These are phyloP conservation scores for Pangasius sanitwongsei DNA, from an alignment of 2,797 vertebrate genomes.

Conservation along the genomic window DNA sequence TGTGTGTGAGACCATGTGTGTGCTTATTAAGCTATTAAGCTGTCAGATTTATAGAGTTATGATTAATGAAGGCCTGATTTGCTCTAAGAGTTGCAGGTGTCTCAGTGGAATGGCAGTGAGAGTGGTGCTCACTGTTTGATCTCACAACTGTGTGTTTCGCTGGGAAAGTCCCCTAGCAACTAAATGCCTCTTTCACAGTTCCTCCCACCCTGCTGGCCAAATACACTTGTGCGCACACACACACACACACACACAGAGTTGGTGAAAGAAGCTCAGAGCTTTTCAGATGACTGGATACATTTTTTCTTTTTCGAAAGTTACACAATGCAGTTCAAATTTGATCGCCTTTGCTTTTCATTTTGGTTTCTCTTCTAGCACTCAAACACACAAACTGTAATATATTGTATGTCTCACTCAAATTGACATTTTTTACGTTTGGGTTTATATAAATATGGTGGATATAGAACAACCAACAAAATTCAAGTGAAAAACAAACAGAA, in stretches of 20 bases:
- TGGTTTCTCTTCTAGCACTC: neutral
- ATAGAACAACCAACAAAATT: neutral
- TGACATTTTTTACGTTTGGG: neutral
- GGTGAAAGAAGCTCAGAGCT: slow-evolving; percentile 27
- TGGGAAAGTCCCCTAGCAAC: slow-evolving; percentile 61
- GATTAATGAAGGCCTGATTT: slow-evolving; percentile 50
- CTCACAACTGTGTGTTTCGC: slow-evolving; percentile 46
- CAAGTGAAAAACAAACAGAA: neutral
- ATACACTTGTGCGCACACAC: slow-evolving; percentile 38
- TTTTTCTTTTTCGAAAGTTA: neutral
- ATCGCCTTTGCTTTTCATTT: neutral
- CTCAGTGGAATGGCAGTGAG: slow-evolving; percentile 40
- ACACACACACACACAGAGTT: slow-evolving; percentile 22
- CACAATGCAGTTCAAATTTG: neutral
- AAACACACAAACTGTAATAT: neutral
- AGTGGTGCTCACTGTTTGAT: slow-evolving; percentile 52
- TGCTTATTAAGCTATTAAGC: slow-evolving; percentile 46
- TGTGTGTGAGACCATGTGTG: slow-evolving; percentile 4
- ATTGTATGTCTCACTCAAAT: neutral
- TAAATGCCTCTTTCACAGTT: slow-evolving; percentile 46
- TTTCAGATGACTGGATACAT: slow-evolving; percentile 10
- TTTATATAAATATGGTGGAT: neutral
- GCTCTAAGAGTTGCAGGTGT: slow-evolving; percentile 55
- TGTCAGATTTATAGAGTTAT: slow-evolving; percentile 42
- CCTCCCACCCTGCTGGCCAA: slow-evolving; percentile 54